Evolutionary conservation across 2,888 invertebrate genomes (phyloP), one percentile per base, ranked within the genome.

Genomic region (Aleiodes testaceus): DNA sequence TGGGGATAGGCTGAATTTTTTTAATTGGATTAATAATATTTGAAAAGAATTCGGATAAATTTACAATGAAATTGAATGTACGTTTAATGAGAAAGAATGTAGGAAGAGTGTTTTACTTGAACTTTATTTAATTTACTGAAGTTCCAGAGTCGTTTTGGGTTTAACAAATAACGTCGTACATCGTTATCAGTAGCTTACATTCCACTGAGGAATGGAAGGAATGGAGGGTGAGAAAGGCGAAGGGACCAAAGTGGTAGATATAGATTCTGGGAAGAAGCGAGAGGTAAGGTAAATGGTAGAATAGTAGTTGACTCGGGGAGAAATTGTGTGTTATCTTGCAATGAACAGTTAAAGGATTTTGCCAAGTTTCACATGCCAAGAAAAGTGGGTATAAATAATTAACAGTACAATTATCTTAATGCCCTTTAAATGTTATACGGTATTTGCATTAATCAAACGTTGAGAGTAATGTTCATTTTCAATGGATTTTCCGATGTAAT

Each of bases 131-230:
- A 12, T 16, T 30, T 14, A n/a, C 55, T 30, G 30, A 26, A 55
- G 22, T 55, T 55, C 36, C 36, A 9, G 36, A 36, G 36, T 9
- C 36, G 22, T 22, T 55, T 26, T 55, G 30, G 55, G 55, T 22
- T 55, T 36, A 55, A 55, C 55, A 55, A 53, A 55, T 55, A 55
- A 55, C 55, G 55, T 55, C 55, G 55, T 55, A 55, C 55, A 55
- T 55, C 55, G 55, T 55, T 55, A 55, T 55, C 55, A 55, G 55
- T 16, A 55, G 55, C 30, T 30, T 55, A 55, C 55, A 55, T 55
- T 30, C 55, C 55, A 30, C 55, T 55, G 7, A 55, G 55, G 11
- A 55, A 22, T 55, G n/a, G 26, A 55, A 55, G 22, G 30, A 30
- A 30, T 14, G 36, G 14, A 55, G 14, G 36, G 36, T 9, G 36